Evolutionary conservation across 2,888 invertebrate genomes (phyloP), one percentile per base, ranked within the genome.

Genomic region (Pristionchus entomophagus): DNA sequence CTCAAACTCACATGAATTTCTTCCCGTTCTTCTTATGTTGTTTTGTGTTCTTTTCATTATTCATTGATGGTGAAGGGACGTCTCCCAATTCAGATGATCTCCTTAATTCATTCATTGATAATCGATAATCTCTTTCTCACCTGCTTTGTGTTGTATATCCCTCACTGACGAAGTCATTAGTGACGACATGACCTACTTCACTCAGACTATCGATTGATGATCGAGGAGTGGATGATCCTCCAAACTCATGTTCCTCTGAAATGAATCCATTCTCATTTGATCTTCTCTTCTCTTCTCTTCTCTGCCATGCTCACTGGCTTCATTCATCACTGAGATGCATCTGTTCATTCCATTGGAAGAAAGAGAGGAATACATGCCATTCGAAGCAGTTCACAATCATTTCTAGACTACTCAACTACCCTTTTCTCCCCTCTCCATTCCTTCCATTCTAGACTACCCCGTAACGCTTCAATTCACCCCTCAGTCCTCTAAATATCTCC

Each of bases 141-240:
- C 92, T 89, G 29, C 92, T 92, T 38, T 89, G 86, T 4, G 90
- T 91, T 0, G 92, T 92, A 45, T 89, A 91, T 38, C 88, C 91
- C 85, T 92, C 93, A 49, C 92, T 93, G 32, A 91, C 88, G 81
- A 93, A 93, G 85, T 93, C 93, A 87, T 93, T 93, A 53, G 92
- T 91, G 22, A 93, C 88, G 22, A 93, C 90, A 59, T 92, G 86
- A 1, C 90, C 87, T 85, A 91, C 91, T 26, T 93, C 93, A 49
- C 91, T 91, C 35, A 93, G 88, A 17, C 91, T 91, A 10, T 91
- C 92, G 35, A 89, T 88, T 69, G 89, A 91, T 10, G 89, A 90
- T 82, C 89, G 86, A 6, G 92, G 92, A 14, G 91, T 91, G 26
- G 91, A 91, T n/a, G 90, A 89, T 45, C 89, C 91, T 12, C 89